These are phyloP conservation scores for Spheniscus mendiculus DNA, from an alignment of 2,113 vertebrate genomes.

Conservation along the genomic window DNA sequence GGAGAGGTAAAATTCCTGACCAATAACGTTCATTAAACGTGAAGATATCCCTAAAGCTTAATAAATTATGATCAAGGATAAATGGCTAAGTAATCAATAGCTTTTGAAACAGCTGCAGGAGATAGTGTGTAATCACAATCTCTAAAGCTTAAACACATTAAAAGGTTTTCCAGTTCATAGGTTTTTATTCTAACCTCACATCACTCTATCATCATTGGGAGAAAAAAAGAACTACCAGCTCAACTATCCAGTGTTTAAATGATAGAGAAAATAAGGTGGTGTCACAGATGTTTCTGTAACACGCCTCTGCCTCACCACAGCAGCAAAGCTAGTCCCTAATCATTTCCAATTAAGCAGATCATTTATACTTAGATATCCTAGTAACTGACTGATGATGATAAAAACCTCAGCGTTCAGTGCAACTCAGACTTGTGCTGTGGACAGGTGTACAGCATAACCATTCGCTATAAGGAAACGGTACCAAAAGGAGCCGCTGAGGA, in stretches of 20 bases:
- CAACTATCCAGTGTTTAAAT: neutral
- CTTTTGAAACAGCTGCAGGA: neutral
- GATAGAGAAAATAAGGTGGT: neutral
- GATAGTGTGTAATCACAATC: neutral
- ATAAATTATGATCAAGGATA: neutral
- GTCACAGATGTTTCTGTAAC: neutral
- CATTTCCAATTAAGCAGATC: neutral
- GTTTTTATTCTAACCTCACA: neutral
- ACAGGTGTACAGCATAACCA: neutral
- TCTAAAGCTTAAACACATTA: neutral
- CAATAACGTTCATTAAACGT: neutral
- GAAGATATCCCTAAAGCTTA: neutral
- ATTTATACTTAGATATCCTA: neutral
- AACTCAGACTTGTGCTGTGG: neutral
- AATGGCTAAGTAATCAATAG: neutral
- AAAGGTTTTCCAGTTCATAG: neutral
- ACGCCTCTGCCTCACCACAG: neutral
- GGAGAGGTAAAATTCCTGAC: neutral
- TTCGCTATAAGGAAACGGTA: neutral
- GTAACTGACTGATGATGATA: neutral
- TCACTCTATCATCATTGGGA: neutral
- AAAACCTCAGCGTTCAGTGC: neutral
- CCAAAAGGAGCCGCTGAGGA: neutral
- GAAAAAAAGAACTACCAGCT: neutral
- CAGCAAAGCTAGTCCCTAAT: neutral